phyloP scores from a whole-genome alignment of 2,113 vertebrate genomes.

The Cepphus grylle region DNA sequence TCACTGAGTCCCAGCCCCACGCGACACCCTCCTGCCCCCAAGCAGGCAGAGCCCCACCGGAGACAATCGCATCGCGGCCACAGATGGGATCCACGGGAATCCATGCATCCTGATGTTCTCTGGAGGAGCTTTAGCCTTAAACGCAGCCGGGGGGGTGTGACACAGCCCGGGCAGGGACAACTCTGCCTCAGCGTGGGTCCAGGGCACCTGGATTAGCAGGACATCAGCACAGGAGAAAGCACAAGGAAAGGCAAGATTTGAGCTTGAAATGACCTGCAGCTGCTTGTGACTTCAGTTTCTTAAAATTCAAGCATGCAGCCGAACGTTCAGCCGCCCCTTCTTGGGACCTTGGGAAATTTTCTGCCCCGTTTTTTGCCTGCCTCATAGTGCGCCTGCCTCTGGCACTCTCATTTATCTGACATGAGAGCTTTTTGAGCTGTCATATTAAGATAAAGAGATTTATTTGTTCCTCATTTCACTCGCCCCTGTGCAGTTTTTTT shows the following conservation, averaged over 20 bases:
- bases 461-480: not conserved
- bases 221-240: fast-evolving
- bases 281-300: not conserved
- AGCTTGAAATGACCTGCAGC: not conserved
- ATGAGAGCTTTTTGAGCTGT: not conserved
- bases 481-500: not conserved
- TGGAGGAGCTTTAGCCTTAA: not conserved
- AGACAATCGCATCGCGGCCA: not conserved
- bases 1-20: not conserved
- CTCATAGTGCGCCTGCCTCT: not conserved
- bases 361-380: not conserved
- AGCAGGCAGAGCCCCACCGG: not conserved
- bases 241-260: not conserved
- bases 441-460: not conserved
- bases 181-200: not conserved
- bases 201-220: not conserved
- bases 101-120: not conserved
- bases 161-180: not conserved
- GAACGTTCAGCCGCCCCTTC: no score
- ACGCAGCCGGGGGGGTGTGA: fast-evolving
- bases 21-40: fast-evolving
- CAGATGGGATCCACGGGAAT: not conserved
- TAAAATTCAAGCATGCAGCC: not conserved
- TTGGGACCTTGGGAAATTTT: not conserved
- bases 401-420: not conserved